Conservation (phyloP, 2,888 invertebrate species). For the Megalurothrips usitatus region DNA sequence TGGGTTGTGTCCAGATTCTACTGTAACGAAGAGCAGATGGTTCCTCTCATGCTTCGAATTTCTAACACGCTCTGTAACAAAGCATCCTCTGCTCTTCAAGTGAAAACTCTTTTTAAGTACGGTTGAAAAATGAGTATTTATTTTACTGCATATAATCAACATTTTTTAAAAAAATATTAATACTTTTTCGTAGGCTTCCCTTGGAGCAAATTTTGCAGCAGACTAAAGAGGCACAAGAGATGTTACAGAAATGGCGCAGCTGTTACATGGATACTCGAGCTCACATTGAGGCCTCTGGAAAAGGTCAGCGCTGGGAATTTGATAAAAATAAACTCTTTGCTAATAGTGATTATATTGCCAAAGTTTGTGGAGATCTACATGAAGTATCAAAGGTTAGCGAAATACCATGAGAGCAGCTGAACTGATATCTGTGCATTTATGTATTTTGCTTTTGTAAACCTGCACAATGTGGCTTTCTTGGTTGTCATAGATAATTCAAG, state of each 20-base stretch:
- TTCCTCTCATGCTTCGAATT: slow-evolving; percentile 73
- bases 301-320: slow-evolving; percentile 88
- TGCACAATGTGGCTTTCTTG: slow-evolving; percentile 15
- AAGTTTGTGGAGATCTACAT: slow-evolving; percentile 73
- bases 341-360: slow-evolving; percentile 77
- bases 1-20: slow-evolving; percentile 88
- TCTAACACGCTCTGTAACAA: slow-evolving; percentile 77
- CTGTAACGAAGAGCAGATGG: slow-evolving; percentile 79
- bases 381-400: slow-evolving; percentile 47
- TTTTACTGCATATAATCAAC: no score
- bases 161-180: not conserved
- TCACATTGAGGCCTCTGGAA: slow-evolving; percentile 80
- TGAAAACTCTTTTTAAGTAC: slow-evolving; percentile 73
- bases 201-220: slow-evolving; percentile 53
- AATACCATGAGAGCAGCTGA: not conserved
- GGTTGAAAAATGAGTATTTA: slow-evolving; percentile 39
- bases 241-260: slow-evolving; percentile 67
- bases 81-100: slow-evolving; percentile 64
- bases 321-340: slow-evolving; percentile 75
- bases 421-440: not conserved
- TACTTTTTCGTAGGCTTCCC: slow-evolving; percentile 47
- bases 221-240: slow-evolving; percentile 57
- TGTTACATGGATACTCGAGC: slow-evolving; percentile 71
- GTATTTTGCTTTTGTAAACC: not conserved
- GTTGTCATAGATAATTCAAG: slow-evolving; percentile 63